Conservation (phyloP, 2,113 vertebrate genomes). For the Melanerpes aurifrons region DNA sequence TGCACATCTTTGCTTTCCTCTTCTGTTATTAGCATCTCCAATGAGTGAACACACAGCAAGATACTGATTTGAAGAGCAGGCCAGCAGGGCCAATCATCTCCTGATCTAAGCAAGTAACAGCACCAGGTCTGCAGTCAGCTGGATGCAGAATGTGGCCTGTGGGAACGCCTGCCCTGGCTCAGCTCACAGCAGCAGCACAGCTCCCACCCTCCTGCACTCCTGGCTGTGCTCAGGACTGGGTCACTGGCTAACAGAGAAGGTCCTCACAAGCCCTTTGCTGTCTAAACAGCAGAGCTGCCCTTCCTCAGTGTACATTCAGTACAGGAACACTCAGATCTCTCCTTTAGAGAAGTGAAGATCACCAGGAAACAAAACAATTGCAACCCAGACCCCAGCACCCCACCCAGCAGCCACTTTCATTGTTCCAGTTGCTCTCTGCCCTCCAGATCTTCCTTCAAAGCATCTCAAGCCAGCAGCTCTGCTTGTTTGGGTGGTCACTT, state of each 20-base stretch:
- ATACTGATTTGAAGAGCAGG: neutral
- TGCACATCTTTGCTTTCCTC: neutral
- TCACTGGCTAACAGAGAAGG: neutral
- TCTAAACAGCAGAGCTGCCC: neutral
- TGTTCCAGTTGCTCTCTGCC: neutral
- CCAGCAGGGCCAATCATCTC: neutral
- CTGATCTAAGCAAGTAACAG: neutral
- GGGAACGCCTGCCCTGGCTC: neutral
- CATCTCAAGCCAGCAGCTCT: neutral
- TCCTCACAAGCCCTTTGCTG: neutral
- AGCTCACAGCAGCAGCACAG: neutral
- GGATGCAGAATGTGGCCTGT: neutral
- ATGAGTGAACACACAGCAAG: neutral
- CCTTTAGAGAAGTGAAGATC: neutral
- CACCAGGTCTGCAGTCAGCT: neutral
- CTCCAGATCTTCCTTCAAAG: neutral
- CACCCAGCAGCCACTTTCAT: neutral
- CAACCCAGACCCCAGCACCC: neutral
- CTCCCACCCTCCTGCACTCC: neutral
- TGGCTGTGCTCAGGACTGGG: neutral
- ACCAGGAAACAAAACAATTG: constrained; percentile 43
- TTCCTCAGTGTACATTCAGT: neutral
- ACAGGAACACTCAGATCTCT: neutral
- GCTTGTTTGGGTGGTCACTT: constrained; percentile 22
- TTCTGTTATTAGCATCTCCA: neutral